Conservation (phyloP, 2,797 vertebrate genomes). For the Dendrocincla fuliginosa region DNA sequence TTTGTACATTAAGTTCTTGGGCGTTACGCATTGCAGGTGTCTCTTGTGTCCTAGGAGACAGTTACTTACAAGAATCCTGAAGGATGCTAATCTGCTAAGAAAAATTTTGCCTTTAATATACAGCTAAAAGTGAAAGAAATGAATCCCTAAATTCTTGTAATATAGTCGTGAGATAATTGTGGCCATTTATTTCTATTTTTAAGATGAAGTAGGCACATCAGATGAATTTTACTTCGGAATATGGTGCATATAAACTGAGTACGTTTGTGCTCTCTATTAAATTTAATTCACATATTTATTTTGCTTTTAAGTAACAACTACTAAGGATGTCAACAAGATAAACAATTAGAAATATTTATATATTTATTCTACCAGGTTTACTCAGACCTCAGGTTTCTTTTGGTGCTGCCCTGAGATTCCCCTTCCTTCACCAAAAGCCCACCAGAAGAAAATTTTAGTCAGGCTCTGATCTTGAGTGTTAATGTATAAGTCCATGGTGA, state of each 20-base stretch:
- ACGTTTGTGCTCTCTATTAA: neutral
- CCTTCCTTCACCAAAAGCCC: neutral
- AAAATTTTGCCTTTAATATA: neutral
- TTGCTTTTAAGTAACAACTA: neutral
- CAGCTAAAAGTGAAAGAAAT: neutral
- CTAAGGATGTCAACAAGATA: neutral
- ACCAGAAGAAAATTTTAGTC: neutral
- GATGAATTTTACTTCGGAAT: neutral
- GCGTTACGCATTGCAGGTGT: fast-evolving
- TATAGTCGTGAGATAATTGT: neutral
- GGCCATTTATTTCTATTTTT: neutral
- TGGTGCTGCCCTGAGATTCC: neutral
- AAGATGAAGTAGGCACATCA: neutral
- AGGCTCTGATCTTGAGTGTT: neutral
- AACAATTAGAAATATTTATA: neutral
- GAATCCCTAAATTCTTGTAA: neutral
- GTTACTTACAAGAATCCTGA: neutral
- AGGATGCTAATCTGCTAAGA: neutral
- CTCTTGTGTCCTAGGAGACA: neutral
- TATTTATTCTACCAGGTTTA: neutral
- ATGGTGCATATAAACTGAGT: neutral
- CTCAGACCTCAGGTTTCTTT: neutral
- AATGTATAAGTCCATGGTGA: neutral
- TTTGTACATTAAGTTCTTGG: neutral
- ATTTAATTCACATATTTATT: neutral